A percentile compares a stretch with the other conserved stretches of the same genome.
Evolutionary conservation across 2,888 invertebrate species (phyloP).

Genomic region (Himalopsyche tibetana): DNA sequence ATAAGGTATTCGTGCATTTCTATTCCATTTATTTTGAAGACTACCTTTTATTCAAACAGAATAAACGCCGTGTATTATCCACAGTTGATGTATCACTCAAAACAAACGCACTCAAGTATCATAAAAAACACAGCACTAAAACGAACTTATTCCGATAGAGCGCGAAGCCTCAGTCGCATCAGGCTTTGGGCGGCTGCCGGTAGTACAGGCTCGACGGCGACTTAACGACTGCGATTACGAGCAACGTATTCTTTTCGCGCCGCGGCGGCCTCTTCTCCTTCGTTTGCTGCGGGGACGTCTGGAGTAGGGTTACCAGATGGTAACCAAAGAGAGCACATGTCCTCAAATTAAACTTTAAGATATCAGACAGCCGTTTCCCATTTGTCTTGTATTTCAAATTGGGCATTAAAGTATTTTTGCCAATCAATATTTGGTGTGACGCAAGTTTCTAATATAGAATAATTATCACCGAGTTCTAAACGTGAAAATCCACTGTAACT

Average conservation of each 20-base stretch:
- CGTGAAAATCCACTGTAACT: too few relatives aligned
- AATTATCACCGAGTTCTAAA: too few relatives aligned
- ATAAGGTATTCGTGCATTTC: conserved; percentile 27
- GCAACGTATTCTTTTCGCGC: conserved; percentile 4
- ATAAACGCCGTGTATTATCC: background rate
- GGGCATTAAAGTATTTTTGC: too few relatives aligned
- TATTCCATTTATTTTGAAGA: background rate
- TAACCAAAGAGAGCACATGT: background rate
- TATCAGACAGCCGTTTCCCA: too few relatives aligned
- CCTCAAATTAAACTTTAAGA: background rate
- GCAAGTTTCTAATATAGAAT: too few relatives aligned
- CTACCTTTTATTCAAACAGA: conserved; percentile 31
- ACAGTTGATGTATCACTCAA: background rate
- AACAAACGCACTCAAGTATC: background rate
- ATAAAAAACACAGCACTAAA: background rate
- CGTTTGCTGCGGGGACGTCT: too few relatives aligned
- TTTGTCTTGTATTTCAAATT: too few relatives aligned
- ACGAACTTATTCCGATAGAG: background rate
- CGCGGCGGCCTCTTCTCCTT: background rate
- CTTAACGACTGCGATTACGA: conserved; percentile 23
- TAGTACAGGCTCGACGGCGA: conserved; percentile 13
- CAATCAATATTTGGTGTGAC: too few relatives aligned
- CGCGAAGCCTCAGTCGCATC: background rate
- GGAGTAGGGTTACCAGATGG: too few relatives aligned
- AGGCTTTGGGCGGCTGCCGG: background rate